Percentiles rank a stretch among this genome's conserved stretches.
phyloP scores from a whole-genome alignment of 2,888 invertebrate species.

The Catocala nupta region DNA sequence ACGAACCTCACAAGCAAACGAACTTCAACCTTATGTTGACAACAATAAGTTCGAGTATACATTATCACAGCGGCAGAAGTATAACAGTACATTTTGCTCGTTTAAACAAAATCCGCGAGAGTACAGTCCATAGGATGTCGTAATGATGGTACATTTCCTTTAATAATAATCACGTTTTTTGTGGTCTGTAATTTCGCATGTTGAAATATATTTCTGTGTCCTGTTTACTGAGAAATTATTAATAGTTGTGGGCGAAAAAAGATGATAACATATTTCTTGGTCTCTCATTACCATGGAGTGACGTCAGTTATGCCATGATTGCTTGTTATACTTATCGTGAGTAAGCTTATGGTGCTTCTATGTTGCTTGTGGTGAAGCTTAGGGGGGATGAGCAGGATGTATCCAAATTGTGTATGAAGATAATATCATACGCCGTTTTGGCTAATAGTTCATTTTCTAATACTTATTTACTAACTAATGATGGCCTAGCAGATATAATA shows the following conservation, averaged over 20 bases:
- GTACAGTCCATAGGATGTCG: constrained; percentile 50
- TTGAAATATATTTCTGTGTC: constrained; percentile 25
- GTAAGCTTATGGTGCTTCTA: not conserved
- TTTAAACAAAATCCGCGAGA: constrained; percentile 50
- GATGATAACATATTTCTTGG: constrained; percentile 7
- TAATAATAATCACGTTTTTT: constrained; percentile 52
- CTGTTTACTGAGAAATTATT: constrained; percentile 29
- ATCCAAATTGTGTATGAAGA: too few relatives aligned
- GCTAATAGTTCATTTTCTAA: too few relatives aligned
- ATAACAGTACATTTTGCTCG: constrained; percentile 40
- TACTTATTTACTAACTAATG: too few relatives aligned
- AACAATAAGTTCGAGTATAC: constrained; percentile 12
- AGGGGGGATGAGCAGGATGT: too few relatives aligned
- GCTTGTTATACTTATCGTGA: not conserved
- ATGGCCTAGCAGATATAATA: too few relatives aligned
- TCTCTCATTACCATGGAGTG: constrained; percentile 8
- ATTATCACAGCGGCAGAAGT: not conserved
- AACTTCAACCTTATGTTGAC: constrained; percentile 27
- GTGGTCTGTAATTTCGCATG: constrained; percentile 41
- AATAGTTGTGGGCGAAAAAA: constrained; percentile 17
- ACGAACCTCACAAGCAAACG: not conserved
- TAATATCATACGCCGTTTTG: too few relatives aligned
- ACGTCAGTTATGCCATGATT: constrained; percentile 2
- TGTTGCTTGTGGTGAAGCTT: not conserved
- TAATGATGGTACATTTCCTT: constrained; percentile 58